phyloP scores from a whole-genome alignment of 2,888 invertebrate species.

The Noctua pronuba region DNA sequence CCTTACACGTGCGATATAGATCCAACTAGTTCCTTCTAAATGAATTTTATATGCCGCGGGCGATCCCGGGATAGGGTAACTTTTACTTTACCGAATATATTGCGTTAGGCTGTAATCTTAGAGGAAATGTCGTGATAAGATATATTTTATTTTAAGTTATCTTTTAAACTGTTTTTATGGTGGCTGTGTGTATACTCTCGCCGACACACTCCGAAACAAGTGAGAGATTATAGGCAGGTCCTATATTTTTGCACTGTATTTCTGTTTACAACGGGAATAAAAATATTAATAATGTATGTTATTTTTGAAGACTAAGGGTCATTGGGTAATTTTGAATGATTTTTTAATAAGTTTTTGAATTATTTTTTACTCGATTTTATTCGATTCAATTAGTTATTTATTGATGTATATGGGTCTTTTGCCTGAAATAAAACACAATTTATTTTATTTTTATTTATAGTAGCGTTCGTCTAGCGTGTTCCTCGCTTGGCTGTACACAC shows the following conservation, averaged over 20 bases:
- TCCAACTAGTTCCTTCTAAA: constrained; percentile 33
- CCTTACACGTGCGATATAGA: not conserved
- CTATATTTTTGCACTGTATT: not conserved
- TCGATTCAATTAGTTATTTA: no score
- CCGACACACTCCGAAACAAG: not conserved
- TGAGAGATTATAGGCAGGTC: not conserved
- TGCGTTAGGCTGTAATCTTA: constrained; percentile 25
- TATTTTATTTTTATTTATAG: no score
- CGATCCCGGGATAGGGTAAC: constrained; percentile 5
- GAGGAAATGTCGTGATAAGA: not conserved
- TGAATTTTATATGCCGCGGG: constrained; percentile 48
- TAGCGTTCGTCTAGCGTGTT: no score
- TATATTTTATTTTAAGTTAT: not conserved
- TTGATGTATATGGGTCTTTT: no score
- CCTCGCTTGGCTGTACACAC: no score
- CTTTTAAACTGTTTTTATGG: not conserved
- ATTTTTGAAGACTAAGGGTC: not conserved
- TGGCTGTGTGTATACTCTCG: not conserved
- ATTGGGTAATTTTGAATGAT: no score
- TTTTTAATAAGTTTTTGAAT: no score
- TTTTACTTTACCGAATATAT: constrained; percentile 19
- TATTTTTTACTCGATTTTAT: no score
- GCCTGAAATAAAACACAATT: no score
- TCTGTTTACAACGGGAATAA: not conserved
- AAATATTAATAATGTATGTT: not conserved